These are phyloP conservation scores for Luperina testacea DNA, from an alignment of 2,888 invertebrate species.

Conservation along the genomic window DNA sequence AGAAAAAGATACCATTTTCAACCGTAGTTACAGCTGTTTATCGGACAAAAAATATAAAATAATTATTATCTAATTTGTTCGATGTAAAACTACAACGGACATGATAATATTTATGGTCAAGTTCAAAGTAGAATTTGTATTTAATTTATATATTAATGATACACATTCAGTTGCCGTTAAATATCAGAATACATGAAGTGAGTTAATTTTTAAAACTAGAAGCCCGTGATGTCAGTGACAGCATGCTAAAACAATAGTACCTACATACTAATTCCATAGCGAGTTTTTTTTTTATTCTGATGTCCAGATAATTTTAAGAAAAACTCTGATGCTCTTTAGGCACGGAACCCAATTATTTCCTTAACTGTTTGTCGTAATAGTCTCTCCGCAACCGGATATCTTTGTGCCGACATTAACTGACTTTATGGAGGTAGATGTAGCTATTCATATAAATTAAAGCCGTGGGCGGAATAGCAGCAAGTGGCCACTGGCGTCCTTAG, in stretches of 20 bases:
- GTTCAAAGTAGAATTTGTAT: constrained; percentile 22
- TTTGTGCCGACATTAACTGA: constrained; percentile 32
- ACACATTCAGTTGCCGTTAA: constrained; percentile 42
- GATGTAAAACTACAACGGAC: background rate
- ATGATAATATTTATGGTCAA: constrained; percentile 17
- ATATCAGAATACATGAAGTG: background rate
- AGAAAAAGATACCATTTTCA: background rate
- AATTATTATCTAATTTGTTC: background rate
- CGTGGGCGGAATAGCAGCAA: constrained; percentile 29
- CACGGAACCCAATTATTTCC: constrained; percentile 16
- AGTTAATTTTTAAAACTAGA: background rate
- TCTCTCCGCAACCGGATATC: constrained; percentile 3
- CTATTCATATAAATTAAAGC: constrained; percentile 30
- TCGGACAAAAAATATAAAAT: background rate
- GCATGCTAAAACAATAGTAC: background rate
- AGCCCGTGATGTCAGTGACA: no score
- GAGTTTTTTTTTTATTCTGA: background rate
- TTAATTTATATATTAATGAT: constrained; percentile 14
- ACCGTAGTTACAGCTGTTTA: constrained; percentile 1
- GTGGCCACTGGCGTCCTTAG: constrained; percentile 44
- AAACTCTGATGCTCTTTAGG: constrained; percentile 1
- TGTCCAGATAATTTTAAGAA: background rate
- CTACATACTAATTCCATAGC: background rate
- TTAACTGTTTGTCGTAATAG: constrained; percentile 18
- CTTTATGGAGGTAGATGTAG: constrained; percentile 13